Evolutionary conservation across 2,888 invertebrate genomes (phyloP).

Genomic region (Phengaris arion): DNA sequence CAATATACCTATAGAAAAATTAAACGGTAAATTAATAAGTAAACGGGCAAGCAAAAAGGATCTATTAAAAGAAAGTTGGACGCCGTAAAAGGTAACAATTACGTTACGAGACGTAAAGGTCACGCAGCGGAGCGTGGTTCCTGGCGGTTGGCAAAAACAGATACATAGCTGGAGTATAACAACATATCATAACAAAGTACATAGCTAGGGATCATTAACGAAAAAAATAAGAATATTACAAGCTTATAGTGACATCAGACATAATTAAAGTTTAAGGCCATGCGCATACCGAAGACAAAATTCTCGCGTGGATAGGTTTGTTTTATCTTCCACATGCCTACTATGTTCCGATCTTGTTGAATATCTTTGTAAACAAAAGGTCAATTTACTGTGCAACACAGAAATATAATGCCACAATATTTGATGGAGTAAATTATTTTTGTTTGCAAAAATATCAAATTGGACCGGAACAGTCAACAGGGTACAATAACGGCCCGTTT

Average conservation of each 20-base stretch:
- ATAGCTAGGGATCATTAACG: background rate
- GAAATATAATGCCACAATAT: too few species aligned
- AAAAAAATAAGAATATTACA: background rate
- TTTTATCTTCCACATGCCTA: background rate
- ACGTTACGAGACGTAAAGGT: conserved; percentile 22
- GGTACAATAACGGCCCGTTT: too few species aligned
- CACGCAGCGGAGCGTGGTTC: conserved; percentile 17
- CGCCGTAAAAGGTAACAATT: conserved; percentile 23
- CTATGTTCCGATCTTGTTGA: too few species aligned
- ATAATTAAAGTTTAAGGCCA: background rate
- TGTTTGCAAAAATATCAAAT: too few species aligned
- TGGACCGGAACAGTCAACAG: too few species aligned
- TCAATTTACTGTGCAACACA: too few species aligned
- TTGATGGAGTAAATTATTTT: too few species aligned
- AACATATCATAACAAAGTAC: background rate
- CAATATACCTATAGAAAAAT: background rate
- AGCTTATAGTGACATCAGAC: background rate
- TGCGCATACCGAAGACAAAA: background rate
- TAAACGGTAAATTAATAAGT: too few species aligned
- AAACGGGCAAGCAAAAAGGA: background rate
- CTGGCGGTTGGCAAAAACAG: conserved; percentile 25
- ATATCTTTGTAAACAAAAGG: too few species aligned
- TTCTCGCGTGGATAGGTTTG: background rate
- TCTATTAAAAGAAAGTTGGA: conserved; percentile 20
- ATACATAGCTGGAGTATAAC: background rate